phyloP scores from a whole-genome alignment of 2,113 vertebrate species.

The Pongo pygmaeus region DNA sequence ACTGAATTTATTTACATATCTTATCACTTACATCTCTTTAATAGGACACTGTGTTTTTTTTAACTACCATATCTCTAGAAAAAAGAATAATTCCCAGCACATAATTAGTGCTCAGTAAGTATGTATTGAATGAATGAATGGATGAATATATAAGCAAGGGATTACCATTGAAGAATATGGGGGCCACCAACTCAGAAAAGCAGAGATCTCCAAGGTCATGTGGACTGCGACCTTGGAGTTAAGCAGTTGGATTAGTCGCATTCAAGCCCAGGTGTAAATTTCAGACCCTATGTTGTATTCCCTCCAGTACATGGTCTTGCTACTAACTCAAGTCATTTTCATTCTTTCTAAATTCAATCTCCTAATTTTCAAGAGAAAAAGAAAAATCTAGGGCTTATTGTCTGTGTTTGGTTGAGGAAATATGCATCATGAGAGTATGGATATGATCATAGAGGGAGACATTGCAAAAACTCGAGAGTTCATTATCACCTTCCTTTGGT shows the following conservation, averaged over 20 bases:
- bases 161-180: background rate
- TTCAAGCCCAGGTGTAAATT: background rate
- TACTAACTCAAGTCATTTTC: background rate
- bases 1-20: background rate
- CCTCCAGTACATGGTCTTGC: background rate
- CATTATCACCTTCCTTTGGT: conserved; percentile 25
- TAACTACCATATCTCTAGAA: background rate
- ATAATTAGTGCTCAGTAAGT: background rate
- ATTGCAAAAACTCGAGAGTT: background rate
- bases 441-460: background rate
- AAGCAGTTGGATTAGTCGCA: background rate
- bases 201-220: background rate
- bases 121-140: background rate
- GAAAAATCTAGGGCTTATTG: background rate
- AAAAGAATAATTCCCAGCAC: background rate
- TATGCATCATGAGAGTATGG: background rate
- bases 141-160: background rate
- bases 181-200: background rate
- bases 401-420: background rate
- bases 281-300: fast-evolving
- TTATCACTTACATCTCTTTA: background rate
- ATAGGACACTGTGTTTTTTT: background rate
- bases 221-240: background rate
- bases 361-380: background rate
- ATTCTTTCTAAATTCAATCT: background rate